Conservation (phyloP, 1,140 invertebrate genomes). For the Octopus bimaculoides region DNA sequence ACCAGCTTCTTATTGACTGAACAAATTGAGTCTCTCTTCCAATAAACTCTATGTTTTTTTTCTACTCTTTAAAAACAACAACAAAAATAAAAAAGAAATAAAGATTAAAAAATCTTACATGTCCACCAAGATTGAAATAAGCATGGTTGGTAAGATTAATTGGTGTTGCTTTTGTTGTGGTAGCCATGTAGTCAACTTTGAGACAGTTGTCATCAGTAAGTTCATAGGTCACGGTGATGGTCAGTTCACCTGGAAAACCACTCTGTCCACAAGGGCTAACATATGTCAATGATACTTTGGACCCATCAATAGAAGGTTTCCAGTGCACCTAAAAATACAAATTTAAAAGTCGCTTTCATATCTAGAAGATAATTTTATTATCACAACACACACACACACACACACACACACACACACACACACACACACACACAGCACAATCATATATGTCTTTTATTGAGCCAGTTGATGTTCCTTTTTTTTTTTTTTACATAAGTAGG, state of each 20-base stretch:
- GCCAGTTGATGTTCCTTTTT: no score
- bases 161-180: slow-evolving; percentile 74
- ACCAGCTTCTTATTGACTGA: no score
- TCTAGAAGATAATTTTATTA: not conserved
- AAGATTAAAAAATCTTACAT: slow-evolving; percentile 56
- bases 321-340: slow-evolving; percentile 50
- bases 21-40: no score
- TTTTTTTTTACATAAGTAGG: no score
- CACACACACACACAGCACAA: not conserved
- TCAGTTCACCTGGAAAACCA: slow-evolving; percentile 75
- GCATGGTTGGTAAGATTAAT: slow-evolving; percentile 91
- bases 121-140: slow-evolving; percentile 91
- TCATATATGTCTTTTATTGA: no score
- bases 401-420: not conserved
- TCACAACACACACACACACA: not conserved
- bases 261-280: slow-evolving; percentile 79
- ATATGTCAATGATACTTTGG: slow-evolving; percentile 54
- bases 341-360: not conserved
- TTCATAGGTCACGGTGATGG: slow-evolving; percentile 67
- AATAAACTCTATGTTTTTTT: no score
- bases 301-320: slow-evolving; percentile 51
- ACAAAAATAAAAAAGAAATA: no score
- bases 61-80: no score
- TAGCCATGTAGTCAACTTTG: slow-evolving; percentile 71
- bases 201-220: slow-evolving; percentile 73